phyloP scores from a whole-genome alignment of 2,888 invertebrate species.

The Drosophila peninsularis region DNA sequence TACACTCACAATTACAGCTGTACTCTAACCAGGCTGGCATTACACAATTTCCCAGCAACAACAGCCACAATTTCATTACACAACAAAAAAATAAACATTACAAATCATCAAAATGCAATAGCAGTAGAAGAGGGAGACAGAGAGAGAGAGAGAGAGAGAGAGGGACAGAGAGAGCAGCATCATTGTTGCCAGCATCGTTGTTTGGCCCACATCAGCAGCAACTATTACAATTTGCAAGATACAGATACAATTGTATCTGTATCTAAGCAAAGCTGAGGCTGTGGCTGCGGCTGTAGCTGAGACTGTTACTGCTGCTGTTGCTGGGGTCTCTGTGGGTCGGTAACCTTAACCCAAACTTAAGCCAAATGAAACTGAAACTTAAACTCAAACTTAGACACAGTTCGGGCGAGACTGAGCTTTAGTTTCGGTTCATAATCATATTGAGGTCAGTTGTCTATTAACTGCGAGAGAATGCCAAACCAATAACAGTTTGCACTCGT shows the following conservation, averaged over 20 bases:
- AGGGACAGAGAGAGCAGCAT: constrained; percentile 17
- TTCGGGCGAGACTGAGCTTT: constrained; percentile 11
- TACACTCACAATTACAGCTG: constrained; percentile 25
- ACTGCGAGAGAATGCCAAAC: constrained; percentile 34
- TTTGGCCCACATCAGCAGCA: constrained; percentile 28
- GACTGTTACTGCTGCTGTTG: neutral
- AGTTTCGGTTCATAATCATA: constrained; percentile 33
- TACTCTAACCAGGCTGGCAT: constrained; percentile 13
- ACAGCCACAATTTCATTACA: constrained; percentile 36
- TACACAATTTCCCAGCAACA: constrained; percentile 35
- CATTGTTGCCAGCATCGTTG: constrained; percentile 33
- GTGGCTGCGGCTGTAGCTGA: neutral
- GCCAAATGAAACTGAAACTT: constrained; percentile 28
- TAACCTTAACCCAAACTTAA: constrained; percentile 61
- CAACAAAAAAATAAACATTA: constrained; percentile 17
- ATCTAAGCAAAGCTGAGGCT: constrained; percentile 8
- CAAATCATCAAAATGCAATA: constrained; percentile 29
- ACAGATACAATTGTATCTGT: constrained; percentile 34
- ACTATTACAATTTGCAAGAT: constrained; percentile 33
- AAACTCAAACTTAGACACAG: neutral
- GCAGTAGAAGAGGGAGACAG: neutral
- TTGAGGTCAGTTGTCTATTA: constrained; percentile 55
- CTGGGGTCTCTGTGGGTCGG: constrained; percentile 24
- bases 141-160: neutral
- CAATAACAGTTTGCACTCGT: constrained; percentile 35